Conservation (phyloP, 2,888 invertebrate species). For the Bugulina stolonifera region DNA sequence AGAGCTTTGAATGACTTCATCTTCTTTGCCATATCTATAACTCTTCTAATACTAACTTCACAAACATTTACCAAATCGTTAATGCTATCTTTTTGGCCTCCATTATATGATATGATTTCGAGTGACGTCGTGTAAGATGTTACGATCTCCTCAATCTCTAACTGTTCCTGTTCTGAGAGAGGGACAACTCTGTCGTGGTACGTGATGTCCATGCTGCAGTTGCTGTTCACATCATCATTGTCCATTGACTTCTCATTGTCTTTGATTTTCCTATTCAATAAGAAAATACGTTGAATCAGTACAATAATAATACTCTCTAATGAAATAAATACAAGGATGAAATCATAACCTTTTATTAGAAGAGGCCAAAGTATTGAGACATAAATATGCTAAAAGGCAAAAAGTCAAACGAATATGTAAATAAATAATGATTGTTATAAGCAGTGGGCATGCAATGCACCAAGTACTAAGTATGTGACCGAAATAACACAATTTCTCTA, state of each 20-base stretch:
- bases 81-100: constrained; percentile 18
- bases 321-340: too few species aligned
- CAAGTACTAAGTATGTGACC: too few species aligned
- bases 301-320: too few species aligned
- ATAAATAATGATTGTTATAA: too few species aligned
- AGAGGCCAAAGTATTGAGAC: too few species aligned
- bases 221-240: constrained; percentile 23
- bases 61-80: constrained; percentile 52
- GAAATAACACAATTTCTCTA: too few species aligned
- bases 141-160: constrained; percentile 45
- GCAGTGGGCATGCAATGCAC: too few species aligned
- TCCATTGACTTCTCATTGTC: constrained; percentile 35
- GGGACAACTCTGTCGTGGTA: constrained; percentile 10
- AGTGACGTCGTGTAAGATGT: constrained; percentile 47
- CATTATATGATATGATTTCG: constrained; percentile 43
- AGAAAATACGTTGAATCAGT: too few species aligned
- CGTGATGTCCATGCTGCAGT: constrained; percentile 21
- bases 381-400: too few species aligned
- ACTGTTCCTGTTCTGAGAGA: constrained; percentile 35
- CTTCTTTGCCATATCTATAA: constrained; percentile 62
- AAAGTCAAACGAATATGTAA: too few species aligned
- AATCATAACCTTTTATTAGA: too few species aligned
- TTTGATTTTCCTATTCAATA: constrained; percentile 37
- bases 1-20: constrained; percentile 78
- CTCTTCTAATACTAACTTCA: constrained; percentile 64